Percentiles rank a stretch among this genome's conserved stretches.
Conservation (phyloP, 2,797 vertebrate genomes). For the Enoplosus armatus region DNA sequence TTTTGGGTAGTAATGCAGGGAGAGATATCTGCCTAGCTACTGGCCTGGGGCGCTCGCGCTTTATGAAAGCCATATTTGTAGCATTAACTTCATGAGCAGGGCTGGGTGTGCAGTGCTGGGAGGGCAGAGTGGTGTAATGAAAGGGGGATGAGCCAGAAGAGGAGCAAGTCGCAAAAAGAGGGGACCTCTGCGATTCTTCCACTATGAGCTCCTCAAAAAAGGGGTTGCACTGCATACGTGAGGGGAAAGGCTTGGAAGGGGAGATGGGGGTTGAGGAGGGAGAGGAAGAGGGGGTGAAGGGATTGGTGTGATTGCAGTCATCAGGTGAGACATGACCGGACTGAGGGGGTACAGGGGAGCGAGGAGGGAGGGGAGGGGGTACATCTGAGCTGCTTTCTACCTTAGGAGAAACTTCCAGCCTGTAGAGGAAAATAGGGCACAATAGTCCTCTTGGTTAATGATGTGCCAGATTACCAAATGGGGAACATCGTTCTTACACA, state of each 20-base stretch:
- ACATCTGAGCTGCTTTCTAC: constrained; percentile 95
- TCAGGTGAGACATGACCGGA: constrained; percentile 78
- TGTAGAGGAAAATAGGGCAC: constrained; percentile 96
- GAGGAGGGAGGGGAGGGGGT: constrained; percentile 85
- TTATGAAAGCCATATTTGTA: constrained; percentile 67
- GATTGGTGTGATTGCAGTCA: constrained; percentile 83
- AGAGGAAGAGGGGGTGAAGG: constrained; percentile 82
- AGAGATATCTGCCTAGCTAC: constrained; percentile 84
- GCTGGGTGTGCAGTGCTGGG: constrained; percentile 52
- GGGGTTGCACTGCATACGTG: constrained; percentile 91
- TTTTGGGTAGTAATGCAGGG: constrained; percentile 75
- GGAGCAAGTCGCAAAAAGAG: constrained; percentile 89
- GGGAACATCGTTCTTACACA: constrained; percentile 73
- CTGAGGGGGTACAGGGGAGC: constrained; percentile 79
- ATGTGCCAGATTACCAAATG: constrained; percentile 75
- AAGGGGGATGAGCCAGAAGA: constrained; percentile 82
- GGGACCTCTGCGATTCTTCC: constrained; percentile 90
- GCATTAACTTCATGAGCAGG: constrained; percentile 32
- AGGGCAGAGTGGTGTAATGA: constrained; percentile 79
- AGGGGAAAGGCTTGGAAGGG: constrained; percentile 92
- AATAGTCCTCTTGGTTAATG: constrained; percentile 93
- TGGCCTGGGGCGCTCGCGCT: constrained; percentile 81
- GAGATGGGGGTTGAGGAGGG: constrained; percentile 85
- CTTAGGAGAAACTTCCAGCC: constrained; percentile 98
- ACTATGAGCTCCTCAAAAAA: constrained; percentile 95